Evolutionary conservation across 1,140 invertebrate species (phyloP).

Genomic region (Lamellibrachia luymesi): DNA sequence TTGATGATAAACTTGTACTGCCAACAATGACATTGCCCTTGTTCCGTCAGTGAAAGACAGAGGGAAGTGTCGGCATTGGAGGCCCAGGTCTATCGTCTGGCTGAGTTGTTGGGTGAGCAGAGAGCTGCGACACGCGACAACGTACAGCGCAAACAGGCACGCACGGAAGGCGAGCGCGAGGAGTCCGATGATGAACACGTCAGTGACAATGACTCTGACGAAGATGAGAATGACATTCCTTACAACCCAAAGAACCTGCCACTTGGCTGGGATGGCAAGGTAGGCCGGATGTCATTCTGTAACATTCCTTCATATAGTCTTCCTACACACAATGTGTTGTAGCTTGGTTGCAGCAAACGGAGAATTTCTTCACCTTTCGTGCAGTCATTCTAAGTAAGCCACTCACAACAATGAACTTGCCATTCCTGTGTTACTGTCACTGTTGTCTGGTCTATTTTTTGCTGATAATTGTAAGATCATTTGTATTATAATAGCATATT

Average conservation of each 20-base stretch:
- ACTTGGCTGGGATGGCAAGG: slow-evolving; percentile 98
- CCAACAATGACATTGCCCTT: slow-evolving; percentile 20
- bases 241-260: slow-evolving; percentile 99
- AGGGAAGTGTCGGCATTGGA: slow-evolving; percentile 76
- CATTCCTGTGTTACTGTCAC: too few relatives aligned
- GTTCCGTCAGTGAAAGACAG: slow-evolving; percentile 55
- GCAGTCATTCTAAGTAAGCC: too few relatives aligned
- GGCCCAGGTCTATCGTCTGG: slow-evolving; percentile 82
- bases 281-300: slow-evolving; percentile 42
- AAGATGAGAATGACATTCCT: slow-evolving; percentile 88
- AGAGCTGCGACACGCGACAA: slow-evolving; percentile 93
- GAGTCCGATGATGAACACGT: slow-evolving; percentile 65
- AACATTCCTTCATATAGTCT: background rate
- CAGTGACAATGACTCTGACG: slow-evolving; percentile 65
- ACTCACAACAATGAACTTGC: too few relatives aligned
- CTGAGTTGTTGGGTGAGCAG: slow-evolving; percentile 76
- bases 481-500: too few relatives aligned
- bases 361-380: too few relatives aligned
- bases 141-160: slow-evolving; percentile 95
- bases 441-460: too few relatives aligned
- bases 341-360: too few relatives aligned
- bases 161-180: slow-evolving; percentile 90
- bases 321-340: too few relatives aligned
- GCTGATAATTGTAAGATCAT: too few relatives aligned
- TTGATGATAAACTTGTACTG: background rate